Base-by-base conservation (phyloP, 2,888 invertebrate species). In the Cheilosia vernalis region DNA sequence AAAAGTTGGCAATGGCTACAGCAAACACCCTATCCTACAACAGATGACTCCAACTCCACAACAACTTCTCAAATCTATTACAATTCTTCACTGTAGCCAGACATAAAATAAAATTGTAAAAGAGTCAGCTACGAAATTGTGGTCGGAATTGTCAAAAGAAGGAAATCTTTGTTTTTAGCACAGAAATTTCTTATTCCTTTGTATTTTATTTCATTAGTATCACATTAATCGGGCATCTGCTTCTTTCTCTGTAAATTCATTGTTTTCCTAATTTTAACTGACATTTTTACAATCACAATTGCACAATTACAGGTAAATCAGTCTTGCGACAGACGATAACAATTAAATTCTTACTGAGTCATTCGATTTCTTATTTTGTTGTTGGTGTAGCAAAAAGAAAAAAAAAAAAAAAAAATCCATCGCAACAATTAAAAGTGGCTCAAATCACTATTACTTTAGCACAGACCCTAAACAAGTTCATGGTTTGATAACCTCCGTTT, bases 91-190 rank as follows among this genome's bases (percentile, higher is more conserved):
- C 24, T 24, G 17, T 27, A 27, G 30, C 2, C 6, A 17, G 47
- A 33, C 30, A 21, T 42, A 40, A 60, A 70, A 70, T 13, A 58
- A 40, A 69, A 37, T 63, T 83, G 83, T 83, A 83, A 63, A 7
- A 78, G 83, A 83, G 67, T 10, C 9, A 51, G 53, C 58, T 64
- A 78, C 61, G 51, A 56, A 72, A 53, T 64, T 80, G 61, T 74
- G 51, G 76, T 72, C 73, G 30, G 56, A 79, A 24, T 84, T 84
- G 84, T 84, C 79, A 84, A 84, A 84, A 79, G 47, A 70, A 64
- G 66, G 67, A 64, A 74, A 79, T 70, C 66, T 84, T 84, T 84
- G 79, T 79, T 84, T 83, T 84, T 69, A 60, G 69, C 70, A 61
- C 66, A 55, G 53, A 76, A 66, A 76, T 76, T 76, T 84, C 67